Evolutionary conservation across 2,113 vertebrate genomes (phyloP).

Genomic region (Budorcas taxicolor): DNA sequence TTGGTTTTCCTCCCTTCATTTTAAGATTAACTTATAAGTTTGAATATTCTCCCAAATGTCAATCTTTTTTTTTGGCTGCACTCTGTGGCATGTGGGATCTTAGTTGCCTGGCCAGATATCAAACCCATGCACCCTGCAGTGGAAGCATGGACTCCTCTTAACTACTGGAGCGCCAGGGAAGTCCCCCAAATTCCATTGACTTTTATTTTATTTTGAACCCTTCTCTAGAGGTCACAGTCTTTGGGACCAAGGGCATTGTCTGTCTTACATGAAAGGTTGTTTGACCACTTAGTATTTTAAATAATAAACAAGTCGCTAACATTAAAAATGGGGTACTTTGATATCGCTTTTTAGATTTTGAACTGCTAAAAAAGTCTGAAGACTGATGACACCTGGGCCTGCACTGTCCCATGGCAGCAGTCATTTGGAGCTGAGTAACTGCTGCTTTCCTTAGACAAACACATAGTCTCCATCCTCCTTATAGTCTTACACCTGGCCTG

Average conservation of each 20-base stretch:
- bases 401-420: background rate
- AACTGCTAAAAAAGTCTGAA: background rate
- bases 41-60: background rate
- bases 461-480: background rate
- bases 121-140: background rate
- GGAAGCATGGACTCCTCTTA: background rate
- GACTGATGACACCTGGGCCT: background rate
- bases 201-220: background rate
- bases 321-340: background rate
- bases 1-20: background rate
- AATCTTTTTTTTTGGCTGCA: background rate
- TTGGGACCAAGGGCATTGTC: background rate
- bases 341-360: background rate
- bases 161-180: background rate
- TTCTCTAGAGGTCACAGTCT: background rate
- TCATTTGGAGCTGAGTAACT: background rate
- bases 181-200: background rate
- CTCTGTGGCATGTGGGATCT: background rate
- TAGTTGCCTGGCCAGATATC: background rate
- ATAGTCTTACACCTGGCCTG: background rate
- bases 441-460: background rate
- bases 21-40: background rate
- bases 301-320: background rate
- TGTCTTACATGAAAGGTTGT: background rate
- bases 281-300: background rate